These are phyloP conservation scores for Tribolium freemani DNA, from an alignment of 2,888 invertebrate species.

Conservation along the genomic window DNA sequence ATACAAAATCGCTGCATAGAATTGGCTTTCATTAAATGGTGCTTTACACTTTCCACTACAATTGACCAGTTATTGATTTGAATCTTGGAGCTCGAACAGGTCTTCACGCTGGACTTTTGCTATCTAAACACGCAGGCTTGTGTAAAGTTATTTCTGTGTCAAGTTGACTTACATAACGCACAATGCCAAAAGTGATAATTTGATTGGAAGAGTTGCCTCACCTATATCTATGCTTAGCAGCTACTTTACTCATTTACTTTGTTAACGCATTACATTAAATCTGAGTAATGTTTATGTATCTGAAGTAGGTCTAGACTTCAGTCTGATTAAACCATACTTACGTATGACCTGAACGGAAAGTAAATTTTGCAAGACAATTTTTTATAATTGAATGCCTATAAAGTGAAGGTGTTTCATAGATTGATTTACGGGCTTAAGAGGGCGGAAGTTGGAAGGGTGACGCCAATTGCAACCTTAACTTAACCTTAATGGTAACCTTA, in stretches of 20 bases:
- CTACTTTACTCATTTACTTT: not conserved
- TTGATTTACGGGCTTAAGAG: too few species aligned
- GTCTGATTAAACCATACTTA: not conserved
- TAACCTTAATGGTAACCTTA: too few species aligned
- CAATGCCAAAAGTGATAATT: slow-evolving; percentile 39
- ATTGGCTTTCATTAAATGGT: not conserved
- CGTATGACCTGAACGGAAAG: not conserved
- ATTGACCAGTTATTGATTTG: not conserved
- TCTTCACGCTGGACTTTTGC: slow-evolving; percentile 11
- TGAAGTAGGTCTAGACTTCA: not conserved
- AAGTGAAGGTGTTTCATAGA: too few species aligned
- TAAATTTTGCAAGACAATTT: too few species aligned
- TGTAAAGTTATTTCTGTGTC: slow-evolving; percentile 37
- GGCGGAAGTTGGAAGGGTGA: too few species aligned
- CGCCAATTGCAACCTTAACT: too few species aligned
- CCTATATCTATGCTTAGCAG: not conserved
- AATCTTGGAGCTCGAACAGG: not conserved
- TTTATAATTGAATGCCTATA: too few species aligned
- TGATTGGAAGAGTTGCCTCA: slow-evolving; percentile 38
- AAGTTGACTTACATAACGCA: slow-evolving; percentile 41
- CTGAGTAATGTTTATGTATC: not conserved
- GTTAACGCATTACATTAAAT: not conserved
- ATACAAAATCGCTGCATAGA: not conserved
- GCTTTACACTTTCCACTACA: not conserved
- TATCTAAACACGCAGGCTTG: slow-evolving; percentile 33